Conservation (phyloP, 2,888 invertebrate genomes). For the Athalia rosae region DNA sequence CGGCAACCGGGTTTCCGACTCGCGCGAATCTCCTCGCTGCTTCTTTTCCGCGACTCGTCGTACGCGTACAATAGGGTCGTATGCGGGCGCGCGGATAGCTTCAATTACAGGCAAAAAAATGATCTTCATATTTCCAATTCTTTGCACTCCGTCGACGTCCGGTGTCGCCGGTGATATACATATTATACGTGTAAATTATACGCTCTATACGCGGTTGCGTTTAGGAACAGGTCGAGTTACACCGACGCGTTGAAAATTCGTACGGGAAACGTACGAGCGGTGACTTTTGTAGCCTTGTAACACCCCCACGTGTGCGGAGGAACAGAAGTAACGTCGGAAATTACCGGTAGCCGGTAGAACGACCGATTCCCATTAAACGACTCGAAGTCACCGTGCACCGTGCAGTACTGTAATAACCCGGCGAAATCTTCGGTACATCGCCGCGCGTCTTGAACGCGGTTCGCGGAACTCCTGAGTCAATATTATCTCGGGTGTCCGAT, state of each 20-base stretch:
- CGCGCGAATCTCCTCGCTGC: too few relatives aligned
- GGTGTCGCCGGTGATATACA: conserved; percentile 23
- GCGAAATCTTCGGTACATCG: neutral
- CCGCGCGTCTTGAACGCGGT: conserved; percentile 6
- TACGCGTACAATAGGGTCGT: too few relatives aligned
- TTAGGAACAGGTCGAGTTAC: conserved; percentile 18
- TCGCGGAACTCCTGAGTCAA: conserved; percentile 30
- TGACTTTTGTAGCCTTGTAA: neutral
- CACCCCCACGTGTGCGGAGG: neutral
- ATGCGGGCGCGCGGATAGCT: neutral
- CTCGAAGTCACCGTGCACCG: neutral
- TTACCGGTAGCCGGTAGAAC: neutral
- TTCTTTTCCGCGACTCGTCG: neutral
- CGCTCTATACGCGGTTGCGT: neutral
- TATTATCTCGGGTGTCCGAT: neutral
- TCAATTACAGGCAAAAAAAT: conserved; percentile 8
- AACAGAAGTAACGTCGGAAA: neutral
- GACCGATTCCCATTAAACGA: conserved; percentile 16
- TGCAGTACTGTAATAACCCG: too few relatives aligned
- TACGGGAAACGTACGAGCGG: neutral
- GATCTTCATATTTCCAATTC: neutral
- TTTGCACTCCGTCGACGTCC: conserved; percentile 30
- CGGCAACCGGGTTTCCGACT: neutral
- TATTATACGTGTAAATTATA: conserved; percentile 4
- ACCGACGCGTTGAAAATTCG: neutral